These are phyloP conservation scores for Paratrypauchen microcephalus DNA, from an alignment of 2,797 vertebrate species.

Conservation along the genomic window DNA sequence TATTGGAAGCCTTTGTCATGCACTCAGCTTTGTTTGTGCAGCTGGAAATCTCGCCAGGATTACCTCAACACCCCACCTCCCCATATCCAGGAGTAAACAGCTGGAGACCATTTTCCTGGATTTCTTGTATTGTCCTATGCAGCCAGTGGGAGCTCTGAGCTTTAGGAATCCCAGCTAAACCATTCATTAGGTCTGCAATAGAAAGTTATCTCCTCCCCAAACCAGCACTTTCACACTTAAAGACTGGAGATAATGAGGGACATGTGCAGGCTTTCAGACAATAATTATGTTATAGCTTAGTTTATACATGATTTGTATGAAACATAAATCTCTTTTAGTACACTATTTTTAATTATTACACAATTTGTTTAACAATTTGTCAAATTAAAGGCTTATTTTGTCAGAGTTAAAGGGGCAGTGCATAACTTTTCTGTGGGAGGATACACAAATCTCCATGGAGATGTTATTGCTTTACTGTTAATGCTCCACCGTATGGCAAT, in stretches of 20 bases:
- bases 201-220: conserved; percentile 27
- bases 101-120: conserved; percentile 53
- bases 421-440: background rate
- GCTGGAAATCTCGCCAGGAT: conserved; percentile 73
- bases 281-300: too few relatives aligned
- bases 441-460: background rate
- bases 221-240: conserved; percentile 26
- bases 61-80: conserved; percentile 57
- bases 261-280: background rate
- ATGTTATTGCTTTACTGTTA: background rate
- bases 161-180: conserved; percentile 25
- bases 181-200: conserved; percentile 41
- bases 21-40: conserved; percentile 78
- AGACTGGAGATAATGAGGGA: conserved; percentile 15
- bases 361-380: background rate
- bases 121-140: conserved; percentile 40
- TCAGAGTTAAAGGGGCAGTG: background rate
- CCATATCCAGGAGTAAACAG: conserved; percentile 53
- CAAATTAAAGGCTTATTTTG: background rate
- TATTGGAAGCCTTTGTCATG: conserved; percentile 71
- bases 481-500: background rate
- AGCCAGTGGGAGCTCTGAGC: conserved; percentile 30
- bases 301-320: background rate
- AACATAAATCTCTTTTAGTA: background rate
- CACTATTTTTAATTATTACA: background rate